Conservation (phyloP, 2,113 vertebrate genomes). For the Grammomys surdaster region DNA sequence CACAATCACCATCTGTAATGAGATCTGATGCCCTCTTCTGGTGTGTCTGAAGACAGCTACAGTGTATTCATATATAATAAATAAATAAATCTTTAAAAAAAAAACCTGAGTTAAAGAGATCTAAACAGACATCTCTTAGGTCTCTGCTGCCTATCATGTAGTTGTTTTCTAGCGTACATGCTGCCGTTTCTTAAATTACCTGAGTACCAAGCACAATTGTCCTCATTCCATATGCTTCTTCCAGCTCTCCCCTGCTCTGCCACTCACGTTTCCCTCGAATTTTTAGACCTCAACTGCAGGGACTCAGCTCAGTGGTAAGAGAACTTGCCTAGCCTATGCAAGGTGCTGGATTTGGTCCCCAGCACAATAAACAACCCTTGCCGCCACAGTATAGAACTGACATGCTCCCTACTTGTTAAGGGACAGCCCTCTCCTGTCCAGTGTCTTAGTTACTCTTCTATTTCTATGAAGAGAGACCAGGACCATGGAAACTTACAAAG, state of each 20-base stretch:
- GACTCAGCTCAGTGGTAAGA: not conserved
- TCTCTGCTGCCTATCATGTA: constrained; percentile 18
- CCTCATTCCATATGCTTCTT: not conserved
- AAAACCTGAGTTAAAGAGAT: not conserved
- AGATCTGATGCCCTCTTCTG: no score
- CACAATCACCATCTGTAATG: no score
- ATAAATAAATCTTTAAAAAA: no score
- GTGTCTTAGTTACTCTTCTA: not conserved
- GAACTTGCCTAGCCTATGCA: not conserved
- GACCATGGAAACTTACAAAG: not conserved
- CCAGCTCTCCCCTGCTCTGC: not conserved
- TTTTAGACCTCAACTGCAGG: not conserved
- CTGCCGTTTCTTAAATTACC: not conserved
- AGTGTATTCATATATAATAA: no score
- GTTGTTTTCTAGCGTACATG: not conserved
- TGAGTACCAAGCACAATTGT: not conserved
- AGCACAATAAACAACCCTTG: not conserved
- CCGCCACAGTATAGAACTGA: not conserved
- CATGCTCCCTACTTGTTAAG: not conserved
- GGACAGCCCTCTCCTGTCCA: not conserved
- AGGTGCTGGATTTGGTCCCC: not conserved
- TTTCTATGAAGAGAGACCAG: not conserved
- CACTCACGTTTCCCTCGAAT: not conserved
- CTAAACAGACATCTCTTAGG: constrained; percentile 1
- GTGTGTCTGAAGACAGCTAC: no score